Conservation (phyloP, 2,888 invertebrate species). For the Metellina segmentata region DNA sequence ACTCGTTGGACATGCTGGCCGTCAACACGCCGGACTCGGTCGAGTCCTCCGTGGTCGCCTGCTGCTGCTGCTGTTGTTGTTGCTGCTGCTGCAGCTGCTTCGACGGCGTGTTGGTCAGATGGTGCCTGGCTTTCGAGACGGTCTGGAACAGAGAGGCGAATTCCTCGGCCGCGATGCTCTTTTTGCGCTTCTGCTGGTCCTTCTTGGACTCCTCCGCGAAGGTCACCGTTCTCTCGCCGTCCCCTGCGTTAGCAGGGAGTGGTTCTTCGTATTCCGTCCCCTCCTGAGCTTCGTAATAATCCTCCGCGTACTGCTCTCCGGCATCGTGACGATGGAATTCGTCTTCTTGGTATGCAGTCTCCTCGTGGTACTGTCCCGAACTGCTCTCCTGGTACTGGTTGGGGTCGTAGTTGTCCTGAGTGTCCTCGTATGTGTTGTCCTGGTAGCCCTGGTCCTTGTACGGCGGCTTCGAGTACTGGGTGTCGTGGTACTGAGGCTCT, state of each 20-base stretch:
- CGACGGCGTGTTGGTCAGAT: slow-evolving; percentile 19
- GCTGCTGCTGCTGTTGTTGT: not conserved
- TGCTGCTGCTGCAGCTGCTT: slow-evolving; percentile 49
- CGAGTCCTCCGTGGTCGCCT: slow-evolving; percentile 36
- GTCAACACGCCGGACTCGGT: slow-evolving; percentile 57
- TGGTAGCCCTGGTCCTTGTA: not conserved
- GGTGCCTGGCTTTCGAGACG: slow-evolving; percentile 86
- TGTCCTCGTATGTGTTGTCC: not conserved
- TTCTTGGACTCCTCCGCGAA: slow-evolving; percentile 49
- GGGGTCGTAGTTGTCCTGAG: not conserved
- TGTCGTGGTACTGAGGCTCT: slow-evolving; percentile 17
- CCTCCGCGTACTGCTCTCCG: slow-evolving; percentile 21
- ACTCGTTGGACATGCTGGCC: slow-evolving; percentile 77
- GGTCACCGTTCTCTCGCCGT: slow-evolving; percentile 51
- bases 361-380: slow-evolving; percentile 2
- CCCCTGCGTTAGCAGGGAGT: not conserved
- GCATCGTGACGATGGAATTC: slow-evolving; percentile 55
- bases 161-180: slow-evolving; percentile 66
- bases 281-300: not conserved
- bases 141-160: slow-evolving; percentile 85
- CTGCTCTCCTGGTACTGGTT: not conserved
- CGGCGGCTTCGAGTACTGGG: not conserved
- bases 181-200: slow-evolving; percentile 36
- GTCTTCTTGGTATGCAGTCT: slow-evolving; percentile 42
- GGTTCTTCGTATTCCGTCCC: not conserved